These are phyloP conservation scores for Polyommatus icarus DNA, from an alignment of 2,888 invertebrate species.

Conservation along the genomic window DNA sequence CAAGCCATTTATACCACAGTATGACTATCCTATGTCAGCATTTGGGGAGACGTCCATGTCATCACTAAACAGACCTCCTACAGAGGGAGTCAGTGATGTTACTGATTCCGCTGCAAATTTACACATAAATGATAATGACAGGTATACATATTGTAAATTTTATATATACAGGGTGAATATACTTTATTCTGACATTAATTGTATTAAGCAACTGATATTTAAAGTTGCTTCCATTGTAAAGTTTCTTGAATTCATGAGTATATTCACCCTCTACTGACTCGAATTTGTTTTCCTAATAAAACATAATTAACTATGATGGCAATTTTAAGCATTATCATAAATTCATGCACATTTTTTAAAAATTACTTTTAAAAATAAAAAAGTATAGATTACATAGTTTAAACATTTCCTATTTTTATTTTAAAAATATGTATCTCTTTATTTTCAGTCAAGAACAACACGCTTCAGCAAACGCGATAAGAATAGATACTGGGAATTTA, in stretches of 20 bases:
- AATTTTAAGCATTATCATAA: no score
- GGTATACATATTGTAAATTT: slow-evolving; percentile 19
- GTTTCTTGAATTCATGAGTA: no score
- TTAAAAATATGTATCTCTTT: slow-evolving; percentile 16
- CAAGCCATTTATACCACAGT: slow-evolving; percentile 96
- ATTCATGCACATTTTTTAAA: no score
- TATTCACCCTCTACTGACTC: no score
- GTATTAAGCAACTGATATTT: no score
- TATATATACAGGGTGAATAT: neutral
- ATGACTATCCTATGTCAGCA: slow-evolving; percentile 85
- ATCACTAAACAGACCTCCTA: slow-evolving; percentile 56
- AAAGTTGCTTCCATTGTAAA: no score
- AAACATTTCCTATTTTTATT: neutral
- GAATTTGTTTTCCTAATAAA: no score
- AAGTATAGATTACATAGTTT: no score
- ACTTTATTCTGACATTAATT: neutral
- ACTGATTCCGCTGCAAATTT: slow-evolving; percentile 48
- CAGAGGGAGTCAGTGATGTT: slow-evolving; percentile 65
- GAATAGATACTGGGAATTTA: slow-evolving; percentile 51
- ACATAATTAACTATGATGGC: no score
- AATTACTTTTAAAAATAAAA: no score
- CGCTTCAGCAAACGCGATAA: slow-evolving; percentile 48
- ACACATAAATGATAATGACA: slow-evolving; percentile 47
- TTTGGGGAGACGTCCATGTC: slow-evolving; percentile 45
- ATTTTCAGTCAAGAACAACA: slow-evolving; percentile 56